Evolutionary conservation across 2,113 vertebrate species (phyloP).

Genomic region (Redunca redunca): DNA sequence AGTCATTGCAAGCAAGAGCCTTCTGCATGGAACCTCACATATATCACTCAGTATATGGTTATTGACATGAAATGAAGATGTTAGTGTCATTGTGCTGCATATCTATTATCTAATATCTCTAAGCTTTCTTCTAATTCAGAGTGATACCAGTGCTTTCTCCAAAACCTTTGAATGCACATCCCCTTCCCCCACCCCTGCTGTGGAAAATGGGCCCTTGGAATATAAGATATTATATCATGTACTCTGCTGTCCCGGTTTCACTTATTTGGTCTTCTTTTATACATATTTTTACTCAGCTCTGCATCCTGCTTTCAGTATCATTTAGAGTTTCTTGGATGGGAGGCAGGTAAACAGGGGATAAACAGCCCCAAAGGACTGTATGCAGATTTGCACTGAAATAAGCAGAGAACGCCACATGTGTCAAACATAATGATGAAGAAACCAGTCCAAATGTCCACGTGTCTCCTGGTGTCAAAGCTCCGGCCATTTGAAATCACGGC

Average conservation of each 20-base stretch:
- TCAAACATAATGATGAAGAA: background rate
- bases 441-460: background rate
- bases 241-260: background rate
- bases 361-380: background rate
- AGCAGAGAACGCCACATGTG: background rate
- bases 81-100: background rate
- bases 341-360: background rate
- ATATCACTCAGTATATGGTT: background rate
- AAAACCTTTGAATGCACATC: background rate
- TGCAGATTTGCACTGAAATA: background rate
- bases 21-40: background rate
- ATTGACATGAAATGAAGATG: background rate
- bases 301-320: background rate
- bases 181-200: background rate
- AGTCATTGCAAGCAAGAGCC: background rate
- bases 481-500: background rate
- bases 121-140: background rate
- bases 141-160: background rate
- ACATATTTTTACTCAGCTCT: background rate
- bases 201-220: background rate
- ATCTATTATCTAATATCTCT: background rate
- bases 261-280: background rate
- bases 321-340: background rate
- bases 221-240: background rate
- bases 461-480: background rate